These are phyloP conservation scores for Acanthiza pusilla DNA, from an alignment of 2,797 vertebrate species.

Conservation along the genomic window DNA sequence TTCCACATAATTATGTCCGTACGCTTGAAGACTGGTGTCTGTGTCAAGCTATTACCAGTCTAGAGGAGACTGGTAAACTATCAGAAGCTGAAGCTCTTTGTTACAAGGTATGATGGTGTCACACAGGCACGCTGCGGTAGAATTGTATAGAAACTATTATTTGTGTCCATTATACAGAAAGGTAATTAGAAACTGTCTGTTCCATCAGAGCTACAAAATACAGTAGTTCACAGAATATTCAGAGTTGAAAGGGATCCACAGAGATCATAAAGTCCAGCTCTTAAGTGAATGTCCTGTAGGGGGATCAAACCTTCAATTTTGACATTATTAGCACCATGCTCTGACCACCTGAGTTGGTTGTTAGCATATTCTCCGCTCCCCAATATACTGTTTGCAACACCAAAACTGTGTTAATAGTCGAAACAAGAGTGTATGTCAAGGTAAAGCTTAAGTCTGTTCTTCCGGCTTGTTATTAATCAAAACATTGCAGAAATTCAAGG, in stretches of 20 bases:
- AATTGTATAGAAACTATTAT: background rate
- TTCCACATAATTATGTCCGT: constrained; percentile 75
- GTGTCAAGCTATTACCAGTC: constrained; percentile 85
- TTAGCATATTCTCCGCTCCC: background rate
- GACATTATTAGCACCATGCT: background rate
- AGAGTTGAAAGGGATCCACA: background rate
- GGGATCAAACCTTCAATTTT: background rate
- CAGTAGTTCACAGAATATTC: background rate
- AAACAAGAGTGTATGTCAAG: background rate
- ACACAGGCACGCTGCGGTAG: background rate
- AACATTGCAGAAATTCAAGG: background rate
- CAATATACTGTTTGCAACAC: background rate
- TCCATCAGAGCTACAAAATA: background rate
- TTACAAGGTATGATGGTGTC: constrained; percentile 78
- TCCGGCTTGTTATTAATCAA: background rate
- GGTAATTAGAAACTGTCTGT: background rate
- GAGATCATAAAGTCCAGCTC: background rate
- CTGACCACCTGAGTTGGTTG: background rate
- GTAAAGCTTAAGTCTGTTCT: background rate
- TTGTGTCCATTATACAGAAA: background rate
- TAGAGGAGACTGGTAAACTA: constrained; percentile 81
- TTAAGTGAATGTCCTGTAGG: background rate
- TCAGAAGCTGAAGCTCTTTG: constrained; percentile 90
- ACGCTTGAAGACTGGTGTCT: constrained; percentile 88
- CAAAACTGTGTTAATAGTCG: background rate